Base-by-base conservation (phyloP, 2,888 invertebrate species). In the Lycia hirtaria region DNA sequence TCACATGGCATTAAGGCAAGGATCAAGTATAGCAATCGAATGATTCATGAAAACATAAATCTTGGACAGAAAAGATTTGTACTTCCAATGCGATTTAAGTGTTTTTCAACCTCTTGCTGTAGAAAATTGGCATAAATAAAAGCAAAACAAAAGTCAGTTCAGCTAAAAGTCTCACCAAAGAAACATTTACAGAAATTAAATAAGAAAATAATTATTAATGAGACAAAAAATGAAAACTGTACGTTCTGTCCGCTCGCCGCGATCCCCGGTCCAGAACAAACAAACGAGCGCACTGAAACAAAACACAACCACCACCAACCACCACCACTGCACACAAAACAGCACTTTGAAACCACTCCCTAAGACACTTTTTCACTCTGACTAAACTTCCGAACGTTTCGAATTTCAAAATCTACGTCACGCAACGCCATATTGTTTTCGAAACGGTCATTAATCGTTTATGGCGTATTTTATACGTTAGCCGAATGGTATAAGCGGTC, bases 391-490 rank as follows among this genome's bases (percentile, higher is more conserved):
- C 43, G 56, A 44, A 37, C 19, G 44, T 37, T 35, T 57, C 24
- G 37, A 48, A 58, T 48, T 58, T 49, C 64, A 58, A 69, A 69
- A 64, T 73, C 67, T 65, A 73, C 67, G 69, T 71, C 68, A 72
- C 58, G 56, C 41, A 41, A 52, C 51, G 67, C 71, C 72, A 74
- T 74, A 65, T 72, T 68, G 64, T 65, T 64, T 69, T 60, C 35
- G 54, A 63, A 69, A 57, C 56, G 65, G 59, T 58, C 60, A 62
- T 73, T 68, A 67, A 61, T 55, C 67, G 73, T 79, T 79, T 78
- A 73, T 67, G 62, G 69, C 70, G 69, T 61, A 74, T 73, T 81
- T 78, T 75, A 73, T 74, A 71, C 73, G 70, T 73, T 74, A 59
- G 67, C 58, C 61, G 70, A 63, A 67, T 71, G 65, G 65, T 54